A percentile compares a stretch with the other conserved stretches of the same genome.
Conservation (phyloP, 2,888 invertebrate species). For the Diaprepes abbreviatus region DNA sequence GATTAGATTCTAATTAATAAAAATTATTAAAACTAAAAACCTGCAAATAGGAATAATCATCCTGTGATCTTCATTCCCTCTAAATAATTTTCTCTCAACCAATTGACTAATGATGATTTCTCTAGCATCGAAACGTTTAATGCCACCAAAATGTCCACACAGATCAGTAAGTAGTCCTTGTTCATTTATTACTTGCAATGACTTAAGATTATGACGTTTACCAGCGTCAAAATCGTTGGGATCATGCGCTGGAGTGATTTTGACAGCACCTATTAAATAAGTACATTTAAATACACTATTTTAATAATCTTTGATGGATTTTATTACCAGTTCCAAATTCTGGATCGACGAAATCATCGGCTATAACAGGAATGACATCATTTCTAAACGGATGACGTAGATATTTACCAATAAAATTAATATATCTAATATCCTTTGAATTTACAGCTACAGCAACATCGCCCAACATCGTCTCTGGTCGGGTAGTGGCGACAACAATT, state of each 20-base stretch:
- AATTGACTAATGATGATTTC: constrained; percentile 84
- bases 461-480: constrained; percentile 98
- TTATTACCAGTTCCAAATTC: constrained; percentile 91
- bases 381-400: constrained; percentile 91
- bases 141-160: constrained; percentile 83
- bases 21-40: constrained; percentile 38
- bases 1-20: no score
- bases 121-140: constrained; percentile 93
- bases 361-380: constrained; percentile 87
- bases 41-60: constrained; percentile 95
- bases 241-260: constrained; percentile 99
- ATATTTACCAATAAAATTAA: constrained; percentile 79
- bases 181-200: constrained; percentile 92
- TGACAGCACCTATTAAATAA: constrained; percentile 85
- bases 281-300: background rate
- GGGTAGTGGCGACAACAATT: constrained; percentile 95
- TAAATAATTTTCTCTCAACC: constrained; percentile 74
- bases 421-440: constrained; percentile 89
- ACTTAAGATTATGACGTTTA: constrained; percentile 87
- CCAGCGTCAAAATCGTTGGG: constrained; percentile 97
- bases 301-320: background rate
- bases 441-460: constrained; percentile 99
- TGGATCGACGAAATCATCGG: constrained; percentile 95
- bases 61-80: constrained; percentile 80
- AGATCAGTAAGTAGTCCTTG: constrained; percentile 87